Percentiles rank a stretch among this genome's conserved stretches.
Evolutionary conservation across 2,113 vertebrate species (phyloP).

Genomic region (Podiceps cristatus): DNA sequence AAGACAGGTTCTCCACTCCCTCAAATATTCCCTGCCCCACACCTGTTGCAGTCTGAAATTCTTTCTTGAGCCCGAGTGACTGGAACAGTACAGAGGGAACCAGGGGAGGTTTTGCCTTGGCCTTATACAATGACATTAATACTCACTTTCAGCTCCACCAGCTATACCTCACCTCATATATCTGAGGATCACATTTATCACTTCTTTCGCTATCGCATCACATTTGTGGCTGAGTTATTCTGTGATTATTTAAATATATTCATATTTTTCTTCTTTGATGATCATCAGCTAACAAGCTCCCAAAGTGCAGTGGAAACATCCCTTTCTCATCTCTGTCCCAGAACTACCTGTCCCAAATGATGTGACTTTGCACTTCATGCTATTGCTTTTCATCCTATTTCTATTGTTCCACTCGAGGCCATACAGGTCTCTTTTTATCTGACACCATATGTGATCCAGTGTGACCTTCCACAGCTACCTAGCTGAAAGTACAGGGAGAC

Average conservation of each 20-base stretch:
- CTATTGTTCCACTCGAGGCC: neutral
- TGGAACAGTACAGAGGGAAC: neutral
- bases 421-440: neutral
- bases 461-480: neutral
- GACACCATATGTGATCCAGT: neutral
- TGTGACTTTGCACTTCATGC: neutral
- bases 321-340: neutral
- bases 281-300: neutral
- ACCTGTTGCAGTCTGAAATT: conserved; percentile 28
- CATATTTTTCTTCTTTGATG: neutral
- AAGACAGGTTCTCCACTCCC: neutral
- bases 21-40: neutral
- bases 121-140: neutral
- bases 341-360: neutral
- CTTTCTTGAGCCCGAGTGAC: neutral
- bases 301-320: neutral
- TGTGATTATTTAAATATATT: neutral
- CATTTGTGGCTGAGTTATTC: neutral
- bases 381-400: neutral
- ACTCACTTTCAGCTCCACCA: neutral
- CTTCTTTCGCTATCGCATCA: neutral
- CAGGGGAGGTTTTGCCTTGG: neutral
- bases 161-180: neutral
- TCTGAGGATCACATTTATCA: neutral
- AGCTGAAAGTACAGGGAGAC: neutral